Evolutionary conservation across 2,113 vertebrate species (phyloP).

Genomic region (Kobus ellipsiprymnus): DNA sequence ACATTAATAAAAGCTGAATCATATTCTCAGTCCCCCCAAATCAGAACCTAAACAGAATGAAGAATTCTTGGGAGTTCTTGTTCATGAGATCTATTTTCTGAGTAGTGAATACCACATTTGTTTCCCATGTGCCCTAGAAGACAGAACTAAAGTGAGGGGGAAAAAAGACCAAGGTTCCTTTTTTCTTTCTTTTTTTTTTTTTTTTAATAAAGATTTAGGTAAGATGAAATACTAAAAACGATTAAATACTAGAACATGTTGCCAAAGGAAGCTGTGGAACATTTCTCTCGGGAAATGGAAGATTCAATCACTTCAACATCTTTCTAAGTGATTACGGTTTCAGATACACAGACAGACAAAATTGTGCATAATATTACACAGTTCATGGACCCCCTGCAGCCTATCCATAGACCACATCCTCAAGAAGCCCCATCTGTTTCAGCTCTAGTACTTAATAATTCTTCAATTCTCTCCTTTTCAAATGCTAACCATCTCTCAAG

Average conservation of each 20-base stretch:
- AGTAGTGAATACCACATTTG: neutral
- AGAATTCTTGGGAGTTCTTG: neutral
- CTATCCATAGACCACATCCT: neutral
- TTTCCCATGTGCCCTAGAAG: neutral
- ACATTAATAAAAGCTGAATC: neutral
- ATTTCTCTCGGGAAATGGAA: neutral
- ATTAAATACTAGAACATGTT: neutral
- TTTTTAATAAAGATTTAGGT: neutral
- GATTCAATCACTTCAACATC: neutral
- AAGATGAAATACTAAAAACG: neutral
- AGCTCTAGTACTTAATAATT: neutral
- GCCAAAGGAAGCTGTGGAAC: neutral
- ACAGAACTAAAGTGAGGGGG: neutral
- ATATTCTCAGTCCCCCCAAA: neutral
- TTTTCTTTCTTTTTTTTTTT: neutral
- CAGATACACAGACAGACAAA: neutral
- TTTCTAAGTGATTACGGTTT: neutral
- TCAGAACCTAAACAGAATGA: neutral
- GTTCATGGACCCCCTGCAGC: neutral
- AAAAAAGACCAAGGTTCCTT: neutral
- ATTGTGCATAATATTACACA: neutral
- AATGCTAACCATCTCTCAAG: neutral
- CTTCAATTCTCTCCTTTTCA: neutral
- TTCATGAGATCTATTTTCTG: neutral
- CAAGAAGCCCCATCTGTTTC: neutral